Conservation (phyloP, 2,888 invertebrate species). For the Antheraea yamamai region DNA sequence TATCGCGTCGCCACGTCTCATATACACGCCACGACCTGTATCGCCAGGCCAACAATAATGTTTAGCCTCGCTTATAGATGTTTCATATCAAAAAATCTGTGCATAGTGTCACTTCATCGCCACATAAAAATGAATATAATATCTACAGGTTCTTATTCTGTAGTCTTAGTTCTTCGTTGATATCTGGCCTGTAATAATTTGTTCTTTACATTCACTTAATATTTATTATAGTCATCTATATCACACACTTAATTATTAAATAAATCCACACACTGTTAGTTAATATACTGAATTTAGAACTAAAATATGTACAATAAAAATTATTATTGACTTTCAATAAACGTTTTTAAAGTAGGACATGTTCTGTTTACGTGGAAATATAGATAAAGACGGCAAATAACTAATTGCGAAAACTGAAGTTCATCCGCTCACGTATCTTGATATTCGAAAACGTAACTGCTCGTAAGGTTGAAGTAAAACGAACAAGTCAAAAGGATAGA, state of each 20-base stretch:
- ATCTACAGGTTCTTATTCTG: not conserved
- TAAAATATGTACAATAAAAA: not conserved
- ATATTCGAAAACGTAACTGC: no score
- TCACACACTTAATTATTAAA: not conserved
- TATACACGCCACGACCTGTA: no score
- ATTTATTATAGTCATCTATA: not conserved
- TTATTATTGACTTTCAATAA: not conserved
- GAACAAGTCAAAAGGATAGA: not conserved
- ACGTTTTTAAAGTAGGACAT: not conserved
- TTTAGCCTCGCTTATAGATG: no score
- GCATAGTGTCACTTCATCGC: not conserved
- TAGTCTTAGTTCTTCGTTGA: not conserved
- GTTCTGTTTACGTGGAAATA: not conserved
- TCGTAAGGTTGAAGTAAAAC: no score
- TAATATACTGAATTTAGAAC: not conserved
- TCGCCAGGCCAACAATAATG: no score
- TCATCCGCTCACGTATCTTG: no score
- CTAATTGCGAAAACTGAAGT: no score
- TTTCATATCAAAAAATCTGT: not conserved
- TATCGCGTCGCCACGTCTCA: no score
- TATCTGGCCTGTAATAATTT: not conserved
- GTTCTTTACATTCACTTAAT: not conserved
- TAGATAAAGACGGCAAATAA: not conserved
- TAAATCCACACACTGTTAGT: not conserved
- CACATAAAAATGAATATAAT: not conserved